A percentile compares a stretch with the other conserved stretches of the same genome.
Conservation (phyloP, 2,888 invertebrate species). For the Hemicrepidius hirtus region DNA sequence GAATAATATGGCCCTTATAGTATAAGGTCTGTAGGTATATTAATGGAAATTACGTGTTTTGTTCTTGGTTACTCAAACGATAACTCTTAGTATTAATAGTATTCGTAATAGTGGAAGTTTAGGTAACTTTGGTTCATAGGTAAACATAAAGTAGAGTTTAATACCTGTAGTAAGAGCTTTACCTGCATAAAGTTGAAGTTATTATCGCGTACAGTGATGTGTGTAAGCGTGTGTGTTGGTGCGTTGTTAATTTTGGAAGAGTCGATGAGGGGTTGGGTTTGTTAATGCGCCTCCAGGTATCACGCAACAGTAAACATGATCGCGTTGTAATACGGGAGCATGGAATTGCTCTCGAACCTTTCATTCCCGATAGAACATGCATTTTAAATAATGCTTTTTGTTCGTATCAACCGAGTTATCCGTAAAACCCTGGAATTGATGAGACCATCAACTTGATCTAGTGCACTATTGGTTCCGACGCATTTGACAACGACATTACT, state of each 20-base stretch:
- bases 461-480: conserved; percentile 56
- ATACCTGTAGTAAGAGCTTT: conserved; percentile 21
- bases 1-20: too few species aligned
- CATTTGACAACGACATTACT: conserved; percentile 55
- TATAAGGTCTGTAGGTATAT: too few species aligned
- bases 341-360: conserved; percentile 53
- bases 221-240: conserved; percentile 44
- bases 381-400: conserved; percentile 58
- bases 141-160: background rate
- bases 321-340: conserved; percentile 51
- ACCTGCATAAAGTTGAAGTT: conserved; percentile 40
- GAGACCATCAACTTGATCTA: conserved; percentile 59
- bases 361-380: conserved; percentile 53
- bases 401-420: conserved; percentile 56
- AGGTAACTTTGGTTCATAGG: background rate
- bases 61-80: too few species aligned
- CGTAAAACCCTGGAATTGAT: conserved; percentile 57
- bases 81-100: too few species aligned
- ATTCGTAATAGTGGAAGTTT: background rate
- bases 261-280: conserved; percentile 45
- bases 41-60: too few species aligned
- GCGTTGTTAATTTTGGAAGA: conserved; percentile 51
- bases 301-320: conserved; percentile 54
- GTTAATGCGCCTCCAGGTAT: conserved; percentile 52
- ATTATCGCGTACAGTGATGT: conserved; percentile 44